A percentile compares a stretch with the other conserved stretches of the same genome.
These are phyloP conservation scores for Halyomorpha halys DNA, from an alignment of 1,140 invertebrate species.

Conservation along the genomic window DNA sequence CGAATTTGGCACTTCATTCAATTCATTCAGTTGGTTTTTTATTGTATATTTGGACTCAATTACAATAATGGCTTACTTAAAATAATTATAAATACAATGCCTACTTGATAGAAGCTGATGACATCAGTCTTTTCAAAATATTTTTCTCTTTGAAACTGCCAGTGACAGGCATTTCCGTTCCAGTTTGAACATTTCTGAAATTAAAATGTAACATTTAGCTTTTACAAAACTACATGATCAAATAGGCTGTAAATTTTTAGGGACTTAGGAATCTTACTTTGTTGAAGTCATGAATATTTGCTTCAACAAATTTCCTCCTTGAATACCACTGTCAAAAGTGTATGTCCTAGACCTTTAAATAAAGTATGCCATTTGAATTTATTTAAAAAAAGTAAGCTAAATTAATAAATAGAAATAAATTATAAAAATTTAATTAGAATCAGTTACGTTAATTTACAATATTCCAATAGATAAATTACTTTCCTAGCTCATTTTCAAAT, in stretches of 20 bases:
- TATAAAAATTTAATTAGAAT: too few relatives aligned
- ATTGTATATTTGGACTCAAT: too few relatives aligned
- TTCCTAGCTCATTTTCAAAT: too few relatives aligned
- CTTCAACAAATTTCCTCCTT: conserved; percentile 25
- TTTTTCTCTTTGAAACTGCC: conserved; percentile 28
- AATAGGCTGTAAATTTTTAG: background rate
- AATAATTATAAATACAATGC: background rate
- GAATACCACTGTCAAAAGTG: conserved; percentile 25
- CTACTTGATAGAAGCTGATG: conserved; percentile 31
- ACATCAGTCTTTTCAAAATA: conserved; percentile 30
- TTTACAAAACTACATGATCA: background rate
- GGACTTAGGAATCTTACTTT: conserved; percentile 16
- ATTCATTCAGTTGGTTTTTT: too few relatives aligned
- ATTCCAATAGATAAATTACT: too few relatives aligned
- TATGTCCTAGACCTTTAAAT: conserved; percentile 27
- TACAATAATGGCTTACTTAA: too few relatives aligned
- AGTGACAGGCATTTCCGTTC: background rate
- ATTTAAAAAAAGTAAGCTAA: conserved; percentile 3
- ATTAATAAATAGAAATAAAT: too few relatives aligned
- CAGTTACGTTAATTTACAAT: too few relatives aligned
- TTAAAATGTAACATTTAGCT: too few relatives aligned
- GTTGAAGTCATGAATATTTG: conserved; percentile 24
- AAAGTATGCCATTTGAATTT: conserved; percentile 13
- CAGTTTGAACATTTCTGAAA: conserved; percentile 20
- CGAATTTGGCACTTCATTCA: too few relatives aligned